phyloP scores from a whole-genome alignment of 2,888 invertebrate genomes.

The Theodoxus fluviatilis region DNA sequence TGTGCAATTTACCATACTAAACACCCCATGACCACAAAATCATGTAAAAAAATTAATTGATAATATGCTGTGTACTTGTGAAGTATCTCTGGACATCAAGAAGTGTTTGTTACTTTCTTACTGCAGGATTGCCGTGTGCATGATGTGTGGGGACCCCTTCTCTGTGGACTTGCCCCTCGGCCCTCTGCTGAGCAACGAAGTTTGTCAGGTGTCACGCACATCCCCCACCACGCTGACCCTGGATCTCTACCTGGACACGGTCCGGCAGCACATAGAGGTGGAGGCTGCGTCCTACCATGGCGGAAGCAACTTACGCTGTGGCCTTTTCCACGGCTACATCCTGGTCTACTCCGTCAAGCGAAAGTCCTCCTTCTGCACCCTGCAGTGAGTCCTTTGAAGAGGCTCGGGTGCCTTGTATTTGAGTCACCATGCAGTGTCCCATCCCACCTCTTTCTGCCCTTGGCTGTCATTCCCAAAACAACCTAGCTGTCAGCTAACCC shows the following conservation, averaged over 20 bases:
- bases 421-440: no score
- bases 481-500: no score
- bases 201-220: slow-evolving; percentile 84
- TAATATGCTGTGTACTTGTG: not conserved
- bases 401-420: no score
- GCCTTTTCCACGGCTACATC: slow-evolving; percentile 94
- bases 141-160: slow-evolving; percentile 95
- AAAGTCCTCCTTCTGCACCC: slow-evolving; percentile 90
- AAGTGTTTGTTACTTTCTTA: no score
- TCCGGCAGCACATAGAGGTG: slow-evolving; percentile 77
- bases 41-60: no score
- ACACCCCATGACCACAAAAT: no score
- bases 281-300: slow-evolving; percentile 94
- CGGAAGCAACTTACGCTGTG: slow-evolving; percentile 76
- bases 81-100: no score
- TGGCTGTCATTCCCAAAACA: no score
- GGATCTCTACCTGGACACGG: slow-evolving; percentile 90
- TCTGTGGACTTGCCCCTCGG: slow-evolving; percentile 87
- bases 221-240: slow-evolving; percentile 80
- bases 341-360: slow-evolving; percentile 93
- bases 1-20: no score
- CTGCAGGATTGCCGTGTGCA: slow-evolving; percentile 76
- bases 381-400: no score
- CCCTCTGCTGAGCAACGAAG: slow-evolving; percentile 85
- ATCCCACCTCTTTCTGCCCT: no score